Evolutionary conservation across 2,113 vertebrate species (phyloP), one percentile per base, ranked within the genome.

Genomic region (Coracopsis vasa): DNA sequence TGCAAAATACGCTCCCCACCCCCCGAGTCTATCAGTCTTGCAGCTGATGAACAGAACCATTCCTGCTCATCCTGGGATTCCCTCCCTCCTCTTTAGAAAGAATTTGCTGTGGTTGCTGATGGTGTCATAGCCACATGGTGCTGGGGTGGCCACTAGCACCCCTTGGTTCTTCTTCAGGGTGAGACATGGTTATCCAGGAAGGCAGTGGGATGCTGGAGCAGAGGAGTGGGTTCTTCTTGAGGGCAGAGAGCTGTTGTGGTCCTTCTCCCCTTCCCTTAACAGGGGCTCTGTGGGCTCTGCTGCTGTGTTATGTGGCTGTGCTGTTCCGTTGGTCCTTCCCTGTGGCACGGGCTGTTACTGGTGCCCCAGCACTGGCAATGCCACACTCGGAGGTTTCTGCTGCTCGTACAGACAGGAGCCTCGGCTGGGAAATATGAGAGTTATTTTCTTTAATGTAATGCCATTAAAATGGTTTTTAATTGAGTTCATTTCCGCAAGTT

Each of bases 41-140:
- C 83, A 65, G 84, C 89, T 89, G 92, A 91, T 94, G 89, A 88
- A 50, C 75, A 80, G 82, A 91, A 51, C 44, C 58, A 8, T 24
- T 65, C 75, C 88, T 67, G 81, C 60, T 84, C 1, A 0, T 71
- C 74, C 89, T 53, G 95, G 89, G 86, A 88, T 94, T 96, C 86
- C 95, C 83, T 80, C 83, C 51, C 62, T 95, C 37, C 78, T 60
- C 35, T 2, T 39, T 0, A 7, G 35, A 7, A 20, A 50, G 87
- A n/a, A 3, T 27, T n/a, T 0, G 3, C 41, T 23, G 72, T 9
- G 0, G 2, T 24, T 7, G 11, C 61, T 21, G 16, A 5, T 20
- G 48, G 35, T 0, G 19, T 13, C 0, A 4, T 8, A 11, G 70
- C 33, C 0, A 1, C 0, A 18, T 9, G 45, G 14, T 64, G 72